Evolutionary conservation across 2,797 vertebrate species (phyloP), one percentile per base, ranked within the genome.

Genomic region (Sardinella longiceps): DNA sequence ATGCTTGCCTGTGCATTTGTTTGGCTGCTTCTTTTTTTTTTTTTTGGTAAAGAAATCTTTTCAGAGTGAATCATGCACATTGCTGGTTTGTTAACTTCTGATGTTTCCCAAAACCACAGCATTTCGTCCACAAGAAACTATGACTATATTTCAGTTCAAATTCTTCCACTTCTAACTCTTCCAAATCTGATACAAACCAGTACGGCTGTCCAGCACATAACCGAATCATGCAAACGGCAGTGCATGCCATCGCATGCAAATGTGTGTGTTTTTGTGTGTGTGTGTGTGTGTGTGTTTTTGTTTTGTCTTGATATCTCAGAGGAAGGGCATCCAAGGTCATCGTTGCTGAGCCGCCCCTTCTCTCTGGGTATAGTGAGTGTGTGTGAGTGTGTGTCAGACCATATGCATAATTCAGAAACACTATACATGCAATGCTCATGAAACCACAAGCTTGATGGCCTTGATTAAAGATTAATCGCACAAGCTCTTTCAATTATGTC

Each of bases 391-490:
- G 33, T 37, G 33, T 12, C 66, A 20, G 33, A 39, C 33, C 33
- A n/a, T 39, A 39, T 74, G 33, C 66, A 74, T 74, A 74, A 74
- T 74, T 74, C 18, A 33, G 18, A 15, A 74, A 14, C 33, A 5
- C 66, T 10, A 39, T 39, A 39, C 30, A 33, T 74, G 33, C 66
- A 74, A 37, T 18, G 66, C 33, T 74, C 66, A 33, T 39, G 66
- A 23, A 74, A 39, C 12, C 66, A 39, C 66, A 37, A 39, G 66
- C 66, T 74, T 23, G 33, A 74, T 74, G 33, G 66, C 66, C 15
- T 39, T 74, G 66, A 74, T 74, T 39, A 74, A 74, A 39, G 33
- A 74, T 74, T 74, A 74, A 74, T 74, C 18, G 3, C 14, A 30
- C 30, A 37, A 74, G 66, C 66, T 74, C 66, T 33, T 74, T 15